These are phyloP conservation scores for Brenthis hecate DNA, from an alignment of 2,888 invertebrate genomes.

Conservation along the genomic window DNA sequence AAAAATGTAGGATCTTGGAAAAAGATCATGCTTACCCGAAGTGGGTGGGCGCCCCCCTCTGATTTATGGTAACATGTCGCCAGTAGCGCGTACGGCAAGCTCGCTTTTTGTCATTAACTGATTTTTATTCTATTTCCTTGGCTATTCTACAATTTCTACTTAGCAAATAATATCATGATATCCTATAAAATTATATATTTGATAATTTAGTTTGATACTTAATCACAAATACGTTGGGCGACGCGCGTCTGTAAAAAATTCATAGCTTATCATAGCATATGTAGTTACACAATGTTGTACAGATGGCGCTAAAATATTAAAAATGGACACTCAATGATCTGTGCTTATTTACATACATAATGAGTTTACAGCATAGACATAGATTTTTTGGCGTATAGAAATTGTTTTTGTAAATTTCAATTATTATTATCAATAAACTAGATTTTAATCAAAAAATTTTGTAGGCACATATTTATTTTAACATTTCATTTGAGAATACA, in stretches of 20 bases:
- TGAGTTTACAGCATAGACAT: too few relatives aligned
- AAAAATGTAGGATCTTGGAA: slow-evolving; percentile 80
- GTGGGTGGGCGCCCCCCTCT: slow-evolving; percentile 68
- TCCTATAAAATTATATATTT: slow-evolving; percentile 7
- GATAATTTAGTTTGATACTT: not conserved
- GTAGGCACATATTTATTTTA: too few relatives aligned
- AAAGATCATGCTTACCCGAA: slow-evolving; percentile 76
- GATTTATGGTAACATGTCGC: slow-evolving; percentile 82
- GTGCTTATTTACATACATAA: too few relatives aligned
- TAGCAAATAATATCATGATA: slow-evolving; percentile 15
- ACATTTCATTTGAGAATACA: not conserved
- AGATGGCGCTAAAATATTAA: too few relatives aligned
- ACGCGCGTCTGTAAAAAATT: too few relatives aligned
- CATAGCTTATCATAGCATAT: too few relatives aligned
- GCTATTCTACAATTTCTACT: slow-evolving; percentile 34
- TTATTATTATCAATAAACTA: too few relatives aligned
- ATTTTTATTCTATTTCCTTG: slow-evolving; percentile 70
- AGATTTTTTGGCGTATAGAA: too few relatives aligned
- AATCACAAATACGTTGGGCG: not conserved
- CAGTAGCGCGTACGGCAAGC: slow-evolving; percentile 67
- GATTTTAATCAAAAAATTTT: too few relatives aligned
- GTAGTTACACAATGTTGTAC: too few relatives aligned
- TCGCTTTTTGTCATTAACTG: slow-evolving; percentile 78
- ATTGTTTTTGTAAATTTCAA: too few relatives aligned
- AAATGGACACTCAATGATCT: too few relatives aligned